Conservation (phyloP, 2,797 vertebrate species). For the Pogonophryne albipinna region DNA sequence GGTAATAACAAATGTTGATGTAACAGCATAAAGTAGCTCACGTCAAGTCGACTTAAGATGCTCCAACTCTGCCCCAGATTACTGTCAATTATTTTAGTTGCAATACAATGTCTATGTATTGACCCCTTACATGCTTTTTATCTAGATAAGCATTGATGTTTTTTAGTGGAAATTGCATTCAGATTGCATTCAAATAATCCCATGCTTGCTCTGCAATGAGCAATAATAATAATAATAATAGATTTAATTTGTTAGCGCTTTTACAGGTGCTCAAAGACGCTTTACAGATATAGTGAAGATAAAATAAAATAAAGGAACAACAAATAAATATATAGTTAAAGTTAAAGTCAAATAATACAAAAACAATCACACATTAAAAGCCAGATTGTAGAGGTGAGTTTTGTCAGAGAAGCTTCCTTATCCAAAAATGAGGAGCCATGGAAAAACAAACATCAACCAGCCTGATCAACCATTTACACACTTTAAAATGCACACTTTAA, state of each 20-base stretch:
- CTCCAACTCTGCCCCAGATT: conserved; percentile 8
- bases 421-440: conserved; percentile 21
- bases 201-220: conserved; percentile 61
- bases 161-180: conserved; percentile 25
- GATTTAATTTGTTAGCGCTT: too few relatives aligned
- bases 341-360: too few relatives aligned
- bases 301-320: too few relatives aligned
- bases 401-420: conserved; percentile 34
- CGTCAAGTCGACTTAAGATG: not conserved
- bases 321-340: too few relatives aligned
- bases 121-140: not conserved
- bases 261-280: too few relatives aligned
- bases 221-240: too few relatives aligned
- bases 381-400: too few relatives aligned
- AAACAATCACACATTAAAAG: too few relatives aligned
- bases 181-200: conserved; percentile 18
- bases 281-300: too few relatives aligned
- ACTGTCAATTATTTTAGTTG: conserved; percentile 9
- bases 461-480: not conserved
- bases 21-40: too few relatives aligned
- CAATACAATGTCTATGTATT: conserved; percentile 7
- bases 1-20: not conserved
- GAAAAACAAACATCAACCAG: conserved; percentile 31
- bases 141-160: not conserved
- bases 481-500: not conserved